Percentiles rank a stretch among this genome's conserved stretches.
These are phyloP conservation scores for Eudorcas thomsonii DNA, from an alignment of 2,113 vertebrate genomes.

Conservation along the genomic window DNA sequence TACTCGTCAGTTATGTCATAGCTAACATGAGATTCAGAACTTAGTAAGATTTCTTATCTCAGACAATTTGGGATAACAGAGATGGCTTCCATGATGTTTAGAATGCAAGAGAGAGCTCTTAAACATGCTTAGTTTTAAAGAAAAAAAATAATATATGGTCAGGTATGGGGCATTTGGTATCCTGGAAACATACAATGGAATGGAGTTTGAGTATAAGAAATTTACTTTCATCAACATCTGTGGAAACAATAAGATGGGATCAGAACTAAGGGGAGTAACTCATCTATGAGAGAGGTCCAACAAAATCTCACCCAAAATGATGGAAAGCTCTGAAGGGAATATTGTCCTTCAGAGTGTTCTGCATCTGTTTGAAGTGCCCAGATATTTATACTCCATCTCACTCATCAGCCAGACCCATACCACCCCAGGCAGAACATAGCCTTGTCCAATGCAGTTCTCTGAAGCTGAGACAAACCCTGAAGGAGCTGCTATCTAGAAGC, in stretches of 20 bases:
- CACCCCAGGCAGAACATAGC: neutral
- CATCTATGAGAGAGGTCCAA: neutral
- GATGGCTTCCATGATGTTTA: neutral
- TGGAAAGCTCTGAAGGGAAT: neutral
- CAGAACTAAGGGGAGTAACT: neutral
- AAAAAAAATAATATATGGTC: neutral
- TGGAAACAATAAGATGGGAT: neutral
- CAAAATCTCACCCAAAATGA: neutral
- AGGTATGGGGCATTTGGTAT: neutral
- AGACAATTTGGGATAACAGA: neutral
- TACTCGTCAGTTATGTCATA: neutral
- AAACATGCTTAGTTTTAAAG: neutral
- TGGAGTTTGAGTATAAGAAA: neutral
- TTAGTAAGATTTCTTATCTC: neutral
- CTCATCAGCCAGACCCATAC: neutral
- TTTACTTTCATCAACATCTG: neutral
- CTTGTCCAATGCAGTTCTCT: neutral
- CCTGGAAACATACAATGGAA: neutral
- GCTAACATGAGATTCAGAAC: neutral
- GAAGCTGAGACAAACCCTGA: neutral
- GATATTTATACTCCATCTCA: neutral
- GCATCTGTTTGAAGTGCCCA: neutral
- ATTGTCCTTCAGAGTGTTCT: neutral
- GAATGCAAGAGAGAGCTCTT: neutral
- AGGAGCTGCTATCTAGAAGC: neutral